A percentile compares a stretch with the other conserved stretches of the same genome.
These are phyloP conservation scores for Psilopogon haemacephalus DNA, from an alignment of 2,113 vertebrate genomes.

Conservation along the genomic window DNA sequence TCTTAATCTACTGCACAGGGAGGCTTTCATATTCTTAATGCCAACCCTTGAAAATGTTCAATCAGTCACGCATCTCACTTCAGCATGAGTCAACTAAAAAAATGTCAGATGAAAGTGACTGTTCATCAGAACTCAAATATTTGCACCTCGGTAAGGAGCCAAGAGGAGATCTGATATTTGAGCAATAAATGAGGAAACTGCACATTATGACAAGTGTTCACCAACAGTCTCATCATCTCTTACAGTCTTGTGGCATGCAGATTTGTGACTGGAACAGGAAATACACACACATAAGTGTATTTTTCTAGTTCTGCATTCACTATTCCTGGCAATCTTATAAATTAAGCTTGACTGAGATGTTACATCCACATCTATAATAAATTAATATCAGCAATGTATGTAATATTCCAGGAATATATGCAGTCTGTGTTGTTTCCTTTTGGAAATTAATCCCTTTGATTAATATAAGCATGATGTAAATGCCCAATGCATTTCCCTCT, in stretches of 20 bases:
- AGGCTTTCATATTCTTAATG: neutral
- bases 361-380: neutral
- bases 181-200: neutral
- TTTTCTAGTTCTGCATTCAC: neutral
- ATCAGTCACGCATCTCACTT: neutral
- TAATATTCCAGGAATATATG: neutral
- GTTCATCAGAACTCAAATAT: neutral
- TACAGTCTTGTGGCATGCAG: neutral
- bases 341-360: neutral
- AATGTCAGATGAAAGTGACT: neutral
- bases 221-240: neutral
- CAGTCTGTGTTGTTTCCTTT: neutral
- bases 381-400: neutral
- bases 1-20: neutral
- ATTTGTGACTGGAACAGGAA: constrained; percentile 5
- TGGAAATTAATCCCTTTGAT: neutral
- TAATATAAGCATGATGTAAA: neutral
- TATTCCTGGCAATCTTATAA: neutral
- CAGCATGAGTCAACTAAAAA: neutral
- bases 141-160: constrained; percentile 1
- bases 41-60: neutral
- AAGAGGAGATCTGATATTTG: neutral
- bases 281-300: neutral
- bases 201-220: constrained; percentile 6
- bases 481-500: neutral